Evolutionary conservation across 2,888 invertebrate species (phyloP).

Genomic region (Eudemis profundana): DNA sequence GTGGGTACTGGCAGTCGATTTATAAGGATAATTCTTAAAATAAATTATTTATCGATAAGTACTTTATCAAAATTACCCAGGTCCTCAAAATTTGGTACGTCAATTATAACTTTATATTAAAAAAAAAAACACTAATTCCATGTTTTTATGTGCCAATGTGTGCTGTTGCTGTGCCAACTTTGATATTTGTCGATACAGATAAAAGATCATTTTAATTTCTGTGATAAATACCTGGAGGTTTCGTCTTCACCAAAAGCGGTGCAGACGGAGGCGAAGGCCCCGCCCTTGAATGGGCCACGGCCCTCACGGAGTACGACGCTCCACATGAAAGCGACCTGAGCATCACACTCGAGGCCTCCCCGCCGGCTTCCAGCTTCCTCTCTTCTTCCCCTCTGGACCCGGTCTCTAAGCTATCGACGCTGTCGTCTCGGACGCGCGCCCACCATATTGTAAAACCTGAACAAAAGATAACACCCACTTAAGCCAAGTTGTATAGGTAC

Average conservation of each 20-base stretch:
- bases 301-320: slow-evolving; percentile 74
- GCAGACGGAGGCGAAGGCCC: slow-evolving; percentile 73
- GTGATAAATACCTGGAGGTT: slow-evolving; percentile 81
- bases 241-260: slow-evolving; percentile 74
- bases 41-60: too few relatives aligned
- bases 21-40: too few relatives aligned
- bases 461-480: neutral
- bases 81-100: too few relatives aligned
- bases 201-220: too few relatives aligned
- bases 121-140: too few relatives aligned
- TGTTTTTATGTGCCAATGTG: too few relatives aligned
- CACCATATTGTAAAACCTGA: slow-evolving; percentile 78
- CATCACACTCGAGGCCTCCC: slow-evolving; percentile 69
- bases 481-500: neutral
- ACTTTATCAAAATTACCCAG: too few relatives aligned
- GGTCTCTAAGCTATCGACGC: slow-evolving; percentile 65
- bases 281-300: slow-evolving; percentile 75
- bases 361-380: slow-evolving; percentile 71
- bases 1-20: too few relatives aligned
- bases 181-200: too few relatives aligned
- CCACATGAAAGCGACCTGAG: slow-evolving; percentile 75
- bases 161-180: too few relatives aligned
- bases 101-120: too few relatives aligned
- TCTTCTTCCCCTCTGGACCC: slow-evolving; percentile 71
- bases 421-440: slow-evolving; percentile 75